A percentile compares a stretch with the other conserved stretches of the same genome.
Conservation (phyloP, 2,113 vertebrate species). For the Charadrius vociferus region DNA sequence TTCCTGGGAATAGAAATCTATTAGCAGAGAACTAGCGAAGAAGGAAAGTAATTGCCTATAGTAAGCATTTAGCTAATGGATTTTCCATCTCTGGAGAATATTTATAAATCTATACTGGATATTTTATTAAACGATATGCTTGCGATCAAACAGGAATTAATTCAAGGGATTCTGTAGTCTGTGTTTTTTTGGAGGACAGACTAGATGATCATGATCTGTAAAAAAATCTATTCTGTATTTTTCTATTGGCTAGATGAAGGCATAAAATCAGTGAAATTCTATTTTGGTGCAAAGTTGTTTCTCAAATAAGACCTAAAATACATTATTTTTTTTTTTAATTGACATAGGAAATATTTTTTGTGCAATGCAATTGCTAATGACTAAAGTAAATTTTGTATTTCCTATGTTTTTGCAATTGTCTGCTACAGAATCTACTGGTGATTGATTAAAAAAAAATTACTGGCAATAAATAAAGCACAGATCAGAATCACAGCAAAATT, state of each 20-base stretch:
- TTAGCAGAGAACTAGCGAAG: background rate
- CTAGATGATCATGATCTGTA: background rate
- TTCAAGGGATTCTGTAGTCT: background rate
- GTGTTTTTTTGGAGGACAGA: background rate
- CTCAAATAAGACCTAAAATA: background rate
- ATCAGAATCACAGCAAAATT: background rate
- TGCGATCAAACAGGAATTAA: background rate
- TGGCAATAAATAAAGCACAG: background rate
- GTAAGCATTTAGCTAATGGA: slow-evolving; percentile 10
- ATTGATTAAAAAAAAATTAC: background rate
- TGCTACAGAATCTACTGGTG: background rate
- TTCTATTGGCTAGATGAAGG: background rate
- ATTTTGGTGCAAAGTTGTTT: background rate
- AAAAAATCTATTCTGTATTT: background rate
- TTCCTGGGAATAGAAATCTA: slow-evolving; percentile 34
- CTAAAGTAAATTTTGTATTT: background rate
- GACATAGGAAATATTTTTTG: background rate
- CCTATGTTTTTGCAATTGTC: background rate
- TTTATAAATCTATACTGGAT: slow-evolving; percentile 28
- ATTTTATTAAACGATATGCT: background rate
- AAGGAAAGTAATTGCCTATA: slow-evolving; percentile 1
- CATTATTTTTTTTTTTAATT: background rate
- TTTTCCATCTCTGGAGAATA: slow-evolving; percentile 19
- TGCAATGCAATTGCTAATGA: background rate
- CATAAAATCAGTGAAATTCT: background rate